phyloP scores from a whole-genome alignment of 2,797 vertebrate species.

The Pipistrellus nathusii region DNA sequence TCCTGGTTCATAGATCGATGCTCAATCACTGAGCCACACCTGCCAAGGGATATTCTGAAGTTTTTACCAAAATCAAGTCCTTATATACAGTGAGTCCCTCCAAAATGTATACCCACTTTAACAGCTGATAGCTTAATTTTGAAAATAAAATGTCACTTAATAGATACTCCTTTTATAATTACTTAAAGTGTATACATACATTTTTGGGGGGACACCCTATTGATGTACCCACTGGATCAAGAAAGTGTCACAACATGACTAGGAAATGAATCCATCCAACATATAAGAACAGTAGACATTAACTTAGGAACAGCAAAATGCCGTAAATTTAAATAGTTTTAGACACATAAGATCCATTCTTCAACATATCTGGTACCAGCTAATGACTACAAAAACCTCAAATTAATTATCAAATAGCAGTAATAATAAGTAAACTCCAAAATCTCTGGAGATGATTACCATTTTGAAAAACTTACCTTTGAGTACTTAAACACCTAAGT shows the following conservation, averaged over 20 bases:
- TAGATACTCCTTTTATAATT: not conserved
- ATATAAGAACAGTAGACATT: slow-evolving; percentile 34
- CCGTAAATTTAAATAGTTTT: slow-evolving; percentile 25
- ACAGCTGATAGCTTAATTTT: not conserved
- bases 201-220: not conserved
- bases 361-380: not conserved
- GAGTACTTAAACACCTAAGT: slow-evolving; percentile 94
- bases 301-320: slow-evolving; percentile 56
- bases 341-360: slow-evolving; percentile 46
- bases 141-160: not conserved
- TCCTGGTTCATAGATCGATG: not conserved
- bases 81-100: too few relatives aligned
- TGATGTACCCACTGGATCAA: not conserved
- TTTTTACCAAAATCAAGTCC: too few relatives aligned
- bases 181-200: not conserved
- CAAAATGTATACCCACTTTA: too few relatives aligned
- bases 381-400: slow-evolving; percentile 59
- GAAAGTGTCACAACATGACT: not conserved
- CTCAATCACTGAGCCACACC: too few relatives aligned
- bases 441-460: slow-evolving; percentile 8
- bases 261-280: slow-evolving; percentile 62
- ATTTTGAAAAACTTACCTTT: slow-evolving; percentile 91
- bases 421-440: not conserved
- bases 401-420: slow-evolving; percentile 58
- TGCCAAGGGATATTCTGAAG: too few relatives aligned